Base-by-base conservation (phyloP, 2,888 invertebrate genomes). In the Hydrotaea cyrtoneurina region DNA sequence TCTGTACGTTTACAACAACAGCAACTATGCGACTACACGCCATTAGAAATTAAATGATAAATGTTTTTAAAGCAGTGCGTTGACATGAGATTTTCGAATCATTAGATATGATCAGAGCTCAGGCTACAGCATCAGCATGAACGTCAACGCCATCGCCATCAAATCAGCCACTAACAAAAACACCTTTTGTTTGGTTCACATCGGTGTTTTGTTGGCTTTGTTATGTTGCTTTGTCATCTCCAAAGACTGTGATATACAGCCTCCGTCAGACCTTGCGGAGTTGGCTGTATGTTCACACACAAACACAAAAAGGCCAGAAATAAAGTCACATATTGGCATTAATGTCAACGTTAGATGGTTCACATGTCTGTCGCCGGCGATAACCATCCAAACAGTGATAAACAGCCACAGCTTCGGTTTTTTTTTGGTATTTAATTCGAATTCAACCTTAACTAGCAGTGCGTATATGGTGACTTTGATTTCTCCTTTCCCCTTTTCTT, bases 281-380 rank as follows among this genome's bases (percentile, higher is more conserved):
- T 31, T 31, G 31, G 31, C 31, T 17, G n/a, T n/a, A n/a, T n/a
- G n/a, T n/a, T n/a, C n/a, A n/a, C n/a, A n/a, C n/a, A 64, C n/a
- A 21, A 69, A 39, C n/a, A 59, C n/a, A 71, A 83, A 78, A 85
- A 83, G 83, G 83, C 80, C 76, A 82, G 86, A 87, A 88, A 88
- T 87, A 88, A 88, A 88, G 88, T 88, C 89, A 88, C 89, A 88
- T 87, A 87, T 87, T 86, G 88, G 88, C 89, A 89, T 89, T 89
- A 89, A 89, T 89, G 89, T 88, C 89, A 89, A 87, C 87, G 76
- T 81, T 82, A 80, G 86, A 75, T 86, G 80, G 78, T 85, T 85
- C 81, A 77, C 84, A 81, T 76, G 80, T 84, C 75, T 69, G 26
- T 73, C 46, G 69, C 19, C 50, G 78, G 19, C 57, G 80, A 81